Base-by-base conservation (phyloP, 2,113 vertebrate genomes). In the Semnopithecus entellus region DNA sequence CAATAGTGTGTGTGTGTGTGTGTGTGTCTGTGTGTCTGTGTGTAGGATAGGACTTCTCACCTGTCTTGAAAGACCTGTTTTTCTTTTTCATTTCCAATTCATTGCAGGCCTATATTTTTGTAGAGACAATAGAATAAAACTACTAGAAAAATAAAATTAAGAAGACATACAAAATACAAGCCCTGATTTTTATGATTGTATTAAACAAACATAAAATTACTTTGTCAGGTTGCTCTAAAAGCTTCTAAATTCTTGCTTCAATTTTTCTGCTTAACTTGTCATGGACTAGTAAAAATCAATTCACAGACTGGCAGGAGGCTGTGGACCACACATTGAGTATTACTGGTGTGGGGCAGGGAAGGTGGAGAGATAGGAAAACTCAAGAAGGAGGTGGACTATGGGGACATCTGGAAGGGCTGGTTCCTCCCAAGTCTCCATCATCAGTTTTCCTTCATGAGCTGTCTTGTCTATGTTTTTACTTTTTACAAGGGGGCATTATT, bases 181-280 rank as follows among this genome's bases (percentile, higher is more conserved):
- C 23, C 43, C 43, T 95, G 23, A 40, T 78, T 91, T 92, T 88
- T 90, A 84, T 80, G 89, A 92, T 88, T 87, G 30, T 87, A 78
- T 96, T 94, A 96, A 94, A 66, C 73, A 89, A 93, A 89, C 78
- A 78, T 73, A 78, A 86, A 90, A 90, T 94, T 59, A 73, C 72
- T 83, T 40, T 43, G 40, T 96, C 57, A 78, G 55, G 38, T 72
- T 88, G 72, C 57, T 64, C 43, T 57, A 76, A 76, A 91, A 57
- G 8, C 75, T 87, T 55, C 76, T 84, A 68, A 68, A 45, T 80
- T 90, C 40, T 92, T 90, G 61, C 50, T 92, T 61, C 4, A 50
- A 32, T 79, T 95, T 76, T 59, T 43, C 72, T 79, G 8, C 40
- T 18, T 55, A 30, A 43, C 40, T 84, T 8, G 25, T 72, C 78